phyloP scores from a whole-genome alignment of 2,888 invertebrate genomes.

The Glyphotaelius pellucidus region DNA sequence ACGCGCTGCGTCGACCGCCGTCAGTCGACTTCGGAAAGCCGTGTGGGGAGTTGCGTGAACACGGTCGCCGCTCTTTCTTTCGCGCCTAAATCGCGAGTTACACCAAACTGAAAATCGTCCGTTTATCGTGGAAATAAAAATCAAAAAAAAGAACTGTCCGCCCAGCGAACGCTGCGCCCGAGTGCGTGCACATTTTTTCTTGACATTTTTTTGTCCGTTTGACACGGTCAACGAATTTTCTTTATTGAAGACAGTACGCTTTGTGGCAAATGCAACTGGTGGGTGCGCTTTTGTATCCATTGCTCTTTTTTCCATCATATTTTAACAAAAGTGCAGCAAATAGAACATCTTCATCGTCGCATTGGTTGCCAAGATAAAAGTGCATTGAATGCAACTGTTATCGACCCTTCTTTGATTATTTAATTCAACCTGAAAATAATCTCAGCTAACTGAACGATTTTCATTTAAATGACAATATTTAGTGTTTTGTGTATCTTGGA shows the following conservation, averaged over 20 bases:
- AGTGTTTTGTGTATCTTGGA: background rate
- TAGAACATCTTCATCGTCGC: background rate
- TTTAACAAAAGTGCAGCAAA: background rate
- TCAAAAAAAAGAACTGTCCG: background rate
- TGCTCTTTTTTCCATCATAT: background rate
- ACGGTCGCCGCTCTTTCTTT: background rate
- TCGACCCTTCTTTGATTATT: background rate
- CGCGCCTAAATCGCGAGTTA: conserved; percentile 29
- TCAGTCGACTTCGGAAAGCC: conserved; percentile 27
- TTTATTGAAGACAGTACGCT: conserved; percentile 19
- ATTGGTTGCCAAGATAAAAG: background rate
- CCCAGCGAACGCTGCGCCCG: conserved; percentile 4
- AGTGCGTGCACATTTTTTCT: conserved; percentile 14
- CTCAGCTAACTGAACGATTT: background rate
- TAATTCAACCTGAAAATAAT: background rate
- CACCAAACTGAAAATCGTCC: background rate
- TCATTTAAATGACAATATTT: background rate
- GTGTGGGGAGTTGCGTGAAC: background rate
- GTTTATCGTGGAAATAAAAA: conserved; percentile 14
- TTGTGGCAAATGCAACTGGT: conserved; percentile 22
- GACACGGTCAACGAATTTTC: conserved; percentile 34
- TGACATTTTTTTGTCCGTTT: background rate
- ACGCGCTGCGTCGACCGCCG: background rate
- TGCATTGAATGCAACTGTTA: background rate
- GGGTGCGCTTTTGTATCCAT: conserved; percentile 23